phyloP scores from a whole-genome alignment of 2,888 invertebrate genomes.

The Carabus problematicus region DNA sequence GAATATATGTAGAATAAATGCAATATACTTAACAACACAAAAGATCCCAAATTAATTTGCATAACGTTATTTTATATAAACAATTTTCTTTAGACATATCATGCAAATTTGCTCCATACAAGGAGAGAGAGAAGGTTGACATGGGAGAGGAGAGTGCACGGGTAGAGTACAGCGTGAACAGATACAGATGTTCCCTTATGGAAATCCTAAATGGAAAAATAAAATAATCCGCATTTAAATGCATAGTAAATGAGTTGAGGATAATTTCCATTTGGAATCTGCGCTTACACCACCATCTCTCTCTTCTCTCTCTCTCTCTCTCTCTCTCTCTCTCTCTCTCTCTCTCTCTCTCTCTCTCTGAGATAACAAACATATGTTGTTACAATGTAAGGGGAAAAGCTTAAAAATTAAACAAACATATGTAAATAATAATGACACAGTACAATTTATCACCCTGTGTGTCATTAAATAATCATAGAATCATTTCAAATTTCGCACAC shows the following conservation, averaged over 20 bases:
- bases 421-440: too few species aligned
- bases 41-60: too few species aligned
- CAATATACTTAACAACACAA: too few species aligned
- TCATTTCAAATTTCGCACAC: too few species aligned
- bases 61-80: constrained; percentile 6
- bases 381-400: too few species aligned
- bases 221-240: constrained; percentile 42
- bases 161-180: constrained; percentile 17
- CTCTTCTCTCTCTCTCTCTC: constrained; percentile 9
- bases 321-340: not conserved
- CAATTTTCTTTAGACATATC: constrained; percentile 38
- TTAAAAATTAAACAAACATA: too few species aligned
- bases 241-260: constrained; percentile 41
- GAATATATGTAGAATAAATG: too few species aligned
- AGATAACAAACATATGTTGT: not conserved
- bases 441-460: too few species aligned
- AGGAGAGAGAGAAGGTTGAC: not conserved
- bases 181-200: constrained; percentile 37
- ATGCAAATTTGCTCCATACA: constrained; percentile 24
- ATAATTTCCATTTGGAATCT: constrained; percentile 41
- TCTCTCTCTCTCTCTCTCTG: constrained; percentile 1
- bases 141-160: not conserved
- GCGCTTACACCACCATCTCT: constrained; percentile 18
- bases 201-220: constrained; percentile 40
- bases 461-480: too few species aligned